Conservation (phyloP, 2,888 invertebrate genomes). For the Apamea epomidion region DNA sequence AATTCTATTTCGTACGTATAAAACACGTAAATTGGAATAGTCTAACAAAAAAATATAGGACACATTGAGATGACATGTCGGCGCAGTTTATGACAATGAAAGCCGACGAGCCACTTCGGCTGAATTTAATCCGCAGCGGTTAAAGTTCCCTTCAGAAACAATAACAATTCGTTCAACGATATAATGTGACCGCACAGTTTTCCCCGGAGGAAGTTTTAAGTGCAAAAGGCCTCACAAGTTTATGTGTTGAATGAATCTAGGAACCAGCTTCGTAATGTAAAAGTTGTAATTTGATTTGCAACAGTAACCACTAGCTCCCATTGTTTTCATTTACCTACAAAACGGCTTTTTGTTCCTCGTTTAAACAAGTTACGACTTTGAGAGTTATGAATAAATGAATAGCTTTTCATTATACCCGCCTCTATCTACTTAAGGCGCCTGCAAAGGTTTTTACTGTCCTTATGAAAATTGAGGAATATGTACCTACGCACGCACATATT, state of each 20-base stretch:
- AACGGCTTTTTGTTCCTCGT: slow-evolving; percentile 76
- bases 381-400: slow-evolving; percentile 77
- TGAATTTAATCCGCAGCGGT: slow-evolving; percentile 79
- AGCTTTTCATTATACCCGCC: slow-evolving; percentile 71
- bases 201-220: slow-evolving; percentile 82
- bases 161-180: slow-evolving; percentile 84
- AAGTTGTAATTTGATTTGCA: slow-evolving; percentile 87
- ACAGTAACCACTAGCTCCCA: slow-evolving; percentile 77
- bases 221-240: slow-evolving; percentile 86
- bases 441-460: slow-evolving; percentile 63
- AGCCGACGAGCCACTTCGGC: slow-evolving; percentile 73
- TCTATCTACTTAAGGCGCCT: slow-evolving; percentile 60
- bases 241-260: slow-evolving; percentile 85
- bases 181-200: slow-evolving; percentile 82
- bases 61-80: slow-evolving; percentile 69
- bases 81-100: slow-evolving; percentile 71
- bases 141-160: slow-evolving; percentile 84
- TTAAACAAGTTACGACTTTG: slow-evolving; percentile 76
- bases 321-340: slow-evolving; percentile 80
- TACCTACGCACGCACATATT: slow-evolving; percentile 22
- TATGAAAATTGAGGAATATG: slow-evolving; percentile 53
- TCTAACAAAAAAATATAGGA: slow-evolving; percentile 64
- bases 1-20: slow-evolving; percentile 59
- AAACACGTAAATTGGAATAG: slow-evolving; percentile 62
- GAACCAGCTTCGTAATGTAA: slow-evolving; percentile 80